phyloP scores from a whole-genome alignment of 2,888 invertebrate species.

The Lymantria dispar region DNA sequence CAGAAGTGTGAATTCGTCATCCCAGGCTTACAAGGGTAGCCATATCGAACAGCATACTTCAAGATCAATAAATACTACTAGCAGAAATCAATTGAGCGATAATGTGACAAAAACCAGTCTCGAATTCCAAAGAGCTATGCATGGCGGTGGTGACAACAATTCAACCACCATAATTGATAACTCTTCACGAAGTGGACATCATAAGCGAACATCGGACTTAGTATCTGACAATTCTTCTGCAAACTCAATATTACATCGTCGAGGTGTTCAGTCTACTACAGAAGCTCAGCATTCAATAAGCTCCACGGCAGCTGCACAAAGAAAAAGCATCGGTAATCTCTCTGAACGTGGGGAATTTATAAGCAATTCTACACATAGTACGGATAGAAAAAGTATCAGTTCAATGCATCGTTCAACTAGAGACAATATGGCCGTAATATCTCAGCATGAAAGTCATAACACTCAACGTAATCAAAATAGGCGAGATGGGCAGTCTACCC shows the following conservation, averaged over 20 bases:
- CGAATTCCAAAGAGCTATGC: conserved; percentile 80
- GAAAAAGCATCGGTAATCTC: conserved; percentile 90
- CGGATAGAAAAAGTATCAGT: conserved; percentile 89
- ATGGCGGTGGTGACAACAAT: conserved; percentile 59
- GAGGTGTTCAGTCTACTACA: conserved; percentile 85
- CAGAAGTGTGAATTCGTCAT: conserved; percentile 31
- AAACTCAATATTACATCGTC: conserved; percentile 90
- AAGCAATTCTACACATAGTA: conserved; percentile 84
- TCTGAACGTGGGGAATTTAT: conserved; percentile 88
- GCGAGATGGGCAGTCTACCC: conserved; percentile 79
- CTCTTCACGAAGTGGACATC: conserved; percentile 72
- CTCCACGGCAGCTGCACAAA: conserved; percentile 89
- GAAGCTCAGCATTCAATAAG: conserved; percentile 88
- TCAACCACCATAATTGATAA: conserved; percentile 42
- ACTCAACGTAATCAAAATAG: conserved; percentile 58
- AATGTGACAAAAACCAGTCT: conserved; percentile 76
- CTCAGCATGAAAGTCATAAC: conserved; percentile 76
- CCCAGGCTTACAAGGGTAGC: conserved; percentile 40
- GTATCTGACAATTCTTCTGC: conserved; percentile 88
- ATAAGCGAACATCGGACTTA: conserved; percentile 89
- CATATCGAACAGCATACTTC: conserved; percentile 47
- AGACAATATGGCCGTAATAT: conserved; percentile 74
- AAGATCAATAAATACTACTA: conserved; percentile 55
- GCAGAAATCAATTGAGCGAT: conserved; percentile 69
- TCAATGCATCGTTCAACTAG: conserved; percentile 88